Base-by-base conservation (phyloP, 2,888 invertebrate genomes). In the Drosophila villosipedis region DNA sequence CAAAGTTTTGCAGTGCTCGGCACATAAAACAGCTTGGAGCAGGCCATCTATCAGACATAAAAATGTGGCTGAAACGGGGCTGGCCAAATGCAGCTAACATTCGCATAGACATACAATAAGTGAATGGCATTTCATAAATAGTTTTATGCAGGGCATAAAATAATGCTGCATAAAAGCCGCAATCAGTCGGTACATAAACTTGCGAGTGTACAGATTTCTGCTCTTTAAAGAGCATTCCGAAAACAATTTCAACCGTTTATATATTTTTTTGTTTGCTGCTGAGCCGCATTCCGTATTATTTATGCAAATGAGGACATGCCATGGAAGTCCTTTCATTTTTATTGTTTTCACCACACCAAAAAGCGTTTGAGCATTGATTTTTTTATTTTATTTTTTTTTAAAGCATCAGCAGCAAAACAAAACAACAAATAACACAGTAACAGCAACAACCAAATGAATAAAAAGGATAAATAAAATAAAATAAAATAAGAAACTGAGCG, bases 81-180 rank as follows among this genome's bases (percentile, higher is more conserved):
- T 60, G 71, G 39, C 60, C 50, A 75, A 82, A 63, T 78, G 84
- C 84, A 70, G 55, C 22, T 37, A 49, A 25, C 25, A 52, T 35
- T 33, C 55, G 69, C 61, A 43, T 31, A 60, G 65, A 35, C 54
- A 54, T 66, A 49, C 54, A 50, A 55, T 35, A 59, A 65, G 62
- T 65, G 52, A 43, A 64, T 54, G 76, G 69, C 57, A 64, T 87
- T 84, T 84, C 82, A 75, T 85, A 84, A 84, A 84, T 87, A 84
- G 84, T 84, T 84, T 88, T 81, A 83, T 85, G 77, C 66, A 65
- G 30, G 43, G 12, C 68, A 73, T 79, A 66, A 75, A 78, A 68
- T 37, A 59, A 60, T 68, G 64, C 67, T 70, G 69, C 72, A 68
- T 66, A 67, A 82, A 73, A 75, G 63, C 57, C 74, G 53, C 76